Evolutionary conservation across 2,113 vertebrate genomes (phyloP).

Genomic region (Silurus meridionalis): DNA sequence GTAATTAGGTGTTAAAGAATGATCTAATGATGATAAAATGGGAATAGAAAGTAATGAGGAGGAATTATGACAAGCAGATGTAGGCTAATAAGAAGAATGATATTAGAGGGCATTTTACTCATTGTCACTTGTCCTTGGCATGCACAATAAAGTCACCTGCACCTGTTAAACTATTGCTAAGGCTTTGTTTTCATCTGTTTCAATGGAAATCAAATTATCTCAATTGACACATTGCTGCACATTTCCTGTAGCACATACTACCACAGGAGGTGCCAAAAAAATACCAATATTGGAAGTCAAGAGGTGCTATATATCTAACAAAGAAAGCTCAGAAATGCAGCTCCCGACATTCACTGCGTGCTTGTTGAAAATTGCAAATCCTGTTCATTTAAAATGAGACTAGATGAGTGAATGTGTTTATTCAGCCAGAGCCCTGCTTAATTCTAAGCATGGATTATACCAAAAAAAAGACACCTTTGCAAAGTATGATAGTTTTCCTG

Average conservation of each 20-base stretch:
- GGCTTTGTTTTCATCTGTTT: neutral
- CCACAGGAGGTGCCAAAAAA: slow-evolving; percentile 9
- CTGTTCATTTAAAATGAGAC: slow-evolving; percentile 26
- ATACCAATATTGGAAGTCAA: neutral
- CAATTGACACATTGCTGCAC: neutral
- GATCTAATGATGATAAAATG: slow-evolving; percentile 19
- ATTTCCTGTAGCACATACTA: neutral
- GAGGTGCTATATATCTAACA: neutral
- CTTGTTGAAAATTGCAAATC: slow-evolving; percentile 18
- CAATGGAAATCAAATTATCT: neutral
- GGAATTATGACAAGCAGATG: neutral
- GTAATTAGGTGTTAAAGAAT: slow-evolving; percentile 16
- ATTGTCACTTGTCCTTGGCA: neutral
- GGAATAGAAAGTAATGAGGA: slow-evolving; percentile 7
- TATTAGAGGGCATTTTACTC: neutral
- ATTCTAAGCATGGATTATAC: slow-evolving; percentile 46
- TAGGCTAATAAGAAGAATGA: neutral
- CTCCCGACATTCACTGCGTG: neutral
- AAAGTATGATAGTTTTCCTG: slow-evolving; percentile 26
- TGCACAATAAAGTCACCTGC: neutral
- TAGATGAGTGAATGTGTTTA: slow-evolving; percentile 37
- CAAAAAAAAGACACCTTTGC: slow-evolving; percentile 21
- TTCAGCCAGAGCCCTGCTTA: slow-evolving; percentile 5
- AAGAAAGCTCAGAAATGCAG: neutral
- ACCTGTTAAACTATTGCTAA: neutral